Conservation (phyloP, 2,797 vertebrate species). For the Lutjanus campechanus region DNA sequence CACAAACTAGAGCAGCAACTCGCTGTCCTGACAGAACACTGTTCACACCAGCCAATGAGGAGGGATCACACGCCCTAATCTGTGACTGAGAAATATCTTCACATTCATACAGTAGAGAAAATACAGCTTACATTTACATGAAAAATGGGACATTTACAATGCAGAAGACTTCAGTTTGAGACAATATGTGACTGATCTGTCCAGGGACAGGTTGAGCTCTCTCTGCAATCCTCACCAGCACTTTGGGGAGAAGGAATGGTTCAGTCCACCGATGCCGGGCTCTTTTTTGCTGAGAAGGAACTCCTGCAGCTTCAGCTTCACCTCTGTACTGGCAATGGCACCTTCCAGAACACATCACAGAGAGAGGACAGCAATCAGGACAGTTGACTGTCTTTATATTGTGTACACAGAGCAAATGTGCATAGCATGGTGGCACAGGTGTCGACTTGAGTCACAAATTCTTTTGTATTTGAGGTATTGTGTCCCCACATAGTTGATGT, state of each 20-base stretch:
- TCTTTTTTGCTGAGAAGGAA: conserved; percentile 97
- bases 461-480: too few relatives aligned
- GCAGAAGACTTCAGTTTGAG: neutral
- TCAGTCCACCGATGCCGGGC: conserved; percentile 88
- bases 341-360: conserved; percentile 79
- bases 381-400: neutral
- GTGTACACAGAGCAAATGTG: neutral
- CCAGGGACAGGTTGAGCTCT: neutral
- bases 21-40: neutral
- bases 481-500: too few relatives aligned
- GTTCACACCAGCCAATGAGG: conserved; percentile 5
- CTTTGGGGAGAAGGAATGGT: conserved; percentile 95
- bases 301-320: conserved; percentile 97
- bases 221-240: conserved; percentile 89
- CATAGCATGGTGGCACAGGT: too few relatives aligned
- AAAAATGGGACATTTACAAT: neutral
- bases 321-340: conserved; percentile 97
- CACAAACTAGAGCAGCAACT: neutral
- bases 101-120: neutral
- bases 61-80: neutral
- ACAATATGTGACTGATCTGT: neutral
- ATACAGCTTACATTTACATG: neutral
- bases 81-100: neutral
- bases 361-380: conserved; percentile 22
- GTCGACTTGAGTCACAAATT: too few relatives aligned